Conservation (phyloP, 2,113 vertebrate genomes). For the Saimiri boliviensis region DNA sequence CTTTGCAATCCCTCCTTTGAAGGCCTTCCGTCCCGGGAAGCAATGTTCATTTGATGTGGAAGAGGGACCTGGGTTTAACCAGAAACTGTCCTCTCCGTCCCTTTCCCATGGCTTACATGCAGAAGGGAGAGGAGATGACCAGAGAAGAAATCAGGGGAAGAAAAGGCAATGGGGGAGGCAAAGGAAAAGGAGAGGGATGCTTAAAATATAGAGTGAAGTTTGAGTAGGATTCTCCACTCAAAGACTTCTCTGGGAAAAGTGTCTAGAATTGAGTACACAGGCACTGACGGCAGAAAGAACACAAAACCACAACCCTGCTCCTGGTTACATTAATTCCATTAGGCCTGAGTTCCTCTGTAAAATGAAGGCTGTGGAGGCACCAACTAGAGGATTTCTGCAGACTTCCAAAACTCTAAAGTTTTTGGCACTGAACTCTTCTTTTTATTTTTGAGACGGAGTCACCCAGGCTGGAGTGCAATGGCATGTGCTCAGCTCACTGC, state of each 20-base stretch:
- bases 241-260: neutral
- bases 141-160: neutral
- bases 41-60: neutral
- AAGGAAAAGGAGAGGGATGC: neutral
- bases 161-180: neutral
- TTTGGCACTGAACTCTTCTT: neutral
- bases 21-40: no score
- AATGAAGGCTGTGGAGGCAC: neutral
- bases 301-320: neutral
- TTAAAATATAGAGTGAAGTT: neutral
- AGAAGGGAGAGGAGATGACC: neutral
- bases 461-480: no score
- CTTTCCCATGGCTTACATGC: neutral
- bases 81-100: neutral
- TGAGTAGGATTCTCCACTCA: neutral
- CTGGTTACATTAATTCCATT: neutral
- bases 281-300: neutral
- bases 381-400: neutral
- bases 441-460: no score
- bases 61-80: neutral
- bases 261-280: neutral
- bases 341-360: neutral
- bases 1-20: neutral
- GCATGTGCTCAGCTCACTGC: no score
- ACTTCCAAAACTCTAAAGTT: neutral